Evolutionary conservation across 2,797 vertebrate genomes (phyloP).

Genomic region (Tinamus major): DNA sequence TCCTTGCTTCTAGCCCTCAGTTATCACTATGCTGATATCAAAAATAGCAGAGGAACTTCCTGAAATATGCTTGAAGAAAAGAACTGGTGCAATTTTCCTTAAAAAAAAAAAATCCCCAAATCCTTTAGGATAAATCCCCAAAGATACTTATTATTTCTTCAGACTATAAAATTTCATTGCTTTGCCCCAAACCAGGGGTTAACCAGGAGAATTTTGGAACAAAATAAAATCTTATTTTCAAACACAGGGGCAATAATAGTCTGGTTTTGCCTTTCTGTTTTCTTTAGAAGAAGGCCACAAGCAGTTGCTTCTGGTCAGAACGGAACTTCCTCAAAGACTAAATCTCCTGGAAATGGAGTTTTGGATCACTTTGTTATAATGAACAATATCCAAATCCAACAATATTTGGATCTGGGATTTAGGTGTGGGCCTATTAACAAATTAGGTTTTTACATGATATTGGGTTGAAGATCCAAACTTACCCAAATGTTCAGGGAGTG

Average conservation of each 20-base stretch:
- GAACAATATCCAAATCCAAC: neutral
- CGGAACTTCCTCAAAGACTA: neutral
- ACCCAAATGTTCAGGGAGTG: conserved; percentile 13
- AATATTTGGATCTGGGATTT: neutral
- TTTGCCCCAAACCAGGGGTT: neutral
- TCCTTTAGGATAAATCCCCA: neutral
- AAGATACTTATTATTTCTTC: neutral
- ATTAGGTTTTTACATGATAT: neutral
- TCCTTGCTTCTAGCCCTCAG: neutral
- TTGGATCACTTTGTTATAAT: neutral
- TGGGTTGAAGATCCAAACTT: conserved; percentile 26
- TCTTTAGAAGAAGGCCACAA: neutral
- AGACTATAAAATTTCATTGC: conserved; percentile 29
- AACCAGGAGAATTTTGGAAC: neutral
- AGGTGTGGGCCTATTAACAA: conserved; percentile 31
- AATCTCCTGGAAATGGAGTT: neutral
- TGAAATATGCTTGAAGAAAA: neutral
- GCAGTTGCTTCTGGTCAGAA: neutral
- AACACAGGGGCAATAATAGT: neutral
- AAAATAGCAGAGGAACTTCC: neutral
- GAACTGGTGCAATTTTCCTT: neutral
- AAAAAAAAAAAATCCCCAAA: neutral
- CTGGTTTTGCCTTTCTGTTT: neutral
- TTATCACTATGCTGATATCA: neutral
- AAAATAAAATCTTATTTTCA: neutral